Conservation (phyloP, 1,140 invertebrate species). For the Hyles vespertilio region DNA sequence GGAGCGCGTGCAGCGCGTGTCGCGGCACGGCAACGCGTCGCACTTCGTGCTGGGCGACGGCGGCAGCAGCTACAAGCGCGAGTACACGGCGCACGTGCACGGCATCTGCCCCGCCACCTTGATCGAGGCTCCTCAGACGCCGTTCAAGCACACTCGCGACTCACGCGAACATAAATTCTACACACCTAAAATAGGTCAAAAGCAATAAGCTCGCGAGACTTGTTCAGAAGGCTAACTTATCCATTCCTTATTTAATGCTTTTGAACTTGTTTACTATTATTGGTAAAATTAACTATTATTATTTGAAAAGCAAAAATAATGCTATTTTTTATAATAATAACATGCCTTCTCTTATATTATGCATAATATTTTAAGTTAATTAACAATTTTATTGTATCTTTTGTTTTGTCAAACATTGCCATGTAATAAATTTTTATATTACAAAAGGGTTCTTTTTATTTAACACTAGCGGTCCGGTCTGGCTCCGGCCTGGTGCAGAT, state of each 20-base stretch:
- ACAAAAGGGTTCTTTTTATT: slow-evolving; percentile 30
- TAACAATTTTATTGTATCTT: slow-evolving; percentile 28
- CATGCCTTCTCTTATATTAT: slow-evolving; percentile 37
- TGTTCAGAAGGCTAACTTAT: slow-evolving; percentile 17
- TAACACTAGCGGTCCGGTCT: not conserved
- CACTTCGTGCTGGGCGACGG: slow-evolving; percentile 83
- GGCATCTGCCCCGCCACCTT: slow-evolving; percentile 88
- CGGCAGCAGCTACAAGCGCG: slow-evolving; percentile 84
- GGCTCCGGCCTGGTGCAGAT: too few relatives aligned
- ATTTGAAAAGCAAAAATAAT: slow-evolving; percentile 16
- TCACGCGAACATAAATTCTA: slow-evolving; percentile 90
- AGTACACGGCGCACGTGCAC: slow-evolving; percentile 81
- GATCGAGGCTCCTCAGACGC: slow-evolving; percentile 82
- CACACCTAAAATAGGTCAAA: slow-evolving; percentile 75
- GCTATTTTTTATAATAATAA: slow-evolving; percentile 44
- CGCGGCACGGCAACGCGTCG: slow-evolving; percentile 81
- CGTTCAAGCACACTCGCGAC: slow-evolving; percentile 88
- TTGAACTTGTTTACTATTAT: slow-evolving; percentile 13
- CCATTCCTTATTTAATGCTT: slow-evolving; percentile 41
- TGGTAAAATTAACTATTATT: slow-evolving; percentile 12
- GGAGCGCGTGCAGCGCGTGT: slow-evolving; percentile 57
- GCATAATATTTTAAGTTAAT: slow-evolving; percentile 36
- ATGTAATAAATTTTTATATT: slow-evolving; percentile 66
- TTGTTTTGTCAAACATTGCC: slow-evolving; percentile 61
- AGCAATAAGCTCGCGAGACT: not conserved